Base-by-base conservation (phyloP, 35 echinoderm and acorn worm genomes). In the Apostichopus californicus region DNA sequence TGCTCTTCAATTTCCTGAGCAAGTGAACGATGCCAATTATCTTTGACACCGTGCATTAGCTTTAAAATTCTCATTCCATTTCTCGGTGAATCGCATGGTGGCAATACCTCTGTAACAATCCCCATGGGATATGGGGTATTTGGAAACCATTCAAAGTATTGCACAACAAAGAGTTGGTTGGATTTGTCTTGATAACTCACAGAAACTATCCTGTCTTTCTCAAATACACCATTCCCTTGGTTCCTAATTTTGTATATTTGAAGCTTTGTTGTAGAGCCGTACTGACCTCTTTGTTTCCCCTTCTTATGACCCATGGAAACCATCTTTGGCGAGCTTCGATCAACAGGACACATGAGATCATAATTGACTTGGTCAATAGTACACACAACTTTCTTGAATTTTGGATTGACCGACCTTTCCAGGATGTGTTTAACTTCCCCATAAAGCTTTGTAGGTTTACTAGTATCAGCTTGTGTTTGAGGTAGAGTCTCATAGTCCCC, bases 101-200 rank as follows among this genome's bases (percentile, higher is more conserved):
- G 90, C 11, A 98, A 83, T n/a, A 91, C 93, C 71, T 98, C 97
- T 24, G 93, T 96, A 53, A 94, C 95, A 71, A 92, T 25, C 55
- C 97, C 94, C 72, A 98, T 70, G 8, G 97, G 97, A 88, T 98
- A 96, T 60, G 92, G 92, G 5, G 80, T 94, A 10, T 84, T 87
- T 3, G 59, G 23, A 28, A 79, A 57, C 97, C 97, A 98, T 24
- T 92, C 60, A 80, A 77, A 92, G 81, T 93, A 98, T 59, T 78
- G 94, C 55, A 98, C 97, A 21, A 98, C 93, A 94, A 98, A 98
- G 12, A 98, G 75, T 84, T 91, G 93, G 52, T 98, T 80, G 25
- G 77, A 77, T 1, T 92, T 81, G 14, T 98, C 97, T 18, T 79
- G 86, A 26, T 87, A 57, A 5, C 89, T 88, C 6, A 98, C 94